These are phyloP conservation scores for Dryomyza anilis DNA, from an alignment of 2,888 invertebrate species.

Conservation along the genomic window DNA sequence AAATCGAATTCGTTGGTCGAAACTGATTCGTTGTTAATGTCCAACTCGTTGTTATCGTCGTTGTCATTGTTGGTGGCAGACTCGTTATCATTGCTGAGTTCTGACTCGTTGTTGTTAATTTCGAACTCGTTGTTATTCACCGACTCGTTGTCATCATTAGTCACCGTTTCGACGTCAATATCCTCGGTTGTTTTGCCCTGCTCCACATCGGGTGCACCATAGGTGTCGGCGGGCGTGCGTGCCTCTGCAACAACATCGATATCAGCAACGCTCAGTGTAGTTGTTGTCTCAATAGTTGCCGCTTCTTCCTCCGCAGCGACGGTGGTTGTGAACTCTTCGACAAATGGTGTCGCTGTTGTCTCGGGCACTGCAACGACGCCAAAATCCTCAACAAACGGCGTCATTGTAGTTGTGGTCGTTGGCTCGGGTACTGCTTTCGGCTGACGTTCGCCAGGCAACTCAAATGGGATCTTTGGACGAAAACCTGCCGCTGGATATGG, in stretches of 20 bases:
- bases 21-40: neutral
- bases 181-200: neutral
- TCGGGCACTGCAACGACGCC: constrained; percentile 15
- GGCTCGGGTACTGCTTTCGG: constrained; percentile 34
- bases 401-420: constrained; percentile 28
- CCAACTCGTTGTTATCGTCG: neutral
- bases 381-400: constrained; percentile 4
- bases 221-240: constrained; percentile 8
- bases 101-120: neutral
- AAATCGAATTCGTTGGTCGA: neutral
- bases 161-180: constrained; percentile 29
- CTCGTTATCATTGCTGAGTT: constrained; percentile 21
- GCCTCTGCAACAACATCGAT: constrained; percentile 25
- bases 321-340: neutral
- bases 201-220: constrained; percentile 27
- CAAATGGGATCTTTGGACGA: constrained; percentile 49
- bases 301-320: constrained; percentile 28
- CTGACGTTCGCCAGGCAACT: constrained; percentile 45
- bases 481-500: constrained; percentile 56
- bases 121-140: constrained; percentile 31
- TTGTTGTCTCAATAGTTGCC: constrained; percentile 25
- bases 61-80: constrained; percentile 32
- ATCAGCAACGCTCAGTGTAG: constrained; percentile 32
- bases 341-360: constrained; percentile 13
- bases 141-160: too few relatives aligned